These are phyloP conservation scores for Caenorhabditis auriculariae DNA, from an alignment of 2,888 invertebrate genomes.

Conservation along the genomic window DNA sequence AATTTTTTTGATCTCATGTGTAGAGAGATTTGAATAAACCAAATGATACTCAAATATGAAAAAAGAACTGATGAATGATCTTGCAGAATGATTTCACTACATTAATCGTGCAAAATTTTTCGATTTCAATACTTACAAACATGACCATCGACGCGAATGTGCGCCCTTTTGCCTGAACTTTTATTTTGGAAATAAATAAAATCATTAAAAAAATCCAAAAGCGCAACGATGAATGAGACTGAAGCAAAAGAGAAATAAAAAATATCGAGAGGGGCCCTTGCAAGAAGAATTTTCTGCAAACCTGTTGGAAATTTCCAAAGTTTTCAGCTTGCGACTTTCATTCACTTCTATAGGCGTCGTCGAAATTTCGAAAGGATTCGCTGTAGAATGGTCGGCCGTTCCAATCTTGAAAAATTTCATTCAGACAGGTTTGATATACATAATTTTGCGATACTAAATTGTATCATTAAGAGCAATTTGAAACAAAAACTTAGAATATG, in stretches of 20 bases:
- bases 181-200: background rate
- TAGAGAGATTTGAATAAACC: too few relatives aligned
- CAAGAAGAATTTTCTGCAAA: too few relatives aligned
- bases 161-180: slow-evolving; percentile 18
- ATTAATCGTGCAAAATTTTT: background rate
- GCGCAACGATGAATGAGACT: background rate
- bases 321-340: slow-evolving; percentile 86
- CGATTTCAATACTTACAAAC: slow-evolving; percentile 16
- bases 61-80: too few relatives aligned
- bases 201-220: background rate
- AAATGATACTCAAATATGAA: too few relatives aligned
- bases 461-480: background rate
- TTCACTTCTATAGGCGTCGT: slow-evolving; percentile 97
- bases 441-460: background rate
- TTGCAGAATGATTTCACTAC: too few relatives aligned
- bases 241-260: background rate
- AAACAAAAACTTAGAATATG: too few relatives aligned
- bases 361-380: slow-evolving; percentile 93
- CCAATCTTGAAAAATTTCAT: slow-evolving; percentile 15
- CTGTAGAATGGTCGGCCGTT: slow-evolving; percentile 67
- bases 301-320: slow-evolving; percentile 85
- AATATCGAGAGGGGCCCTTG: too few relatives aligned
- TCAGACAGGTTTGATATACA: background rate
- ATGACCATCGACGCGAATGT: slow-evolving; percentile 28
- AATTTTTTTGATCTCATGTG: too few relatives aligned